Evolutionary conservation across 2,888 invertebrate species (phyloP).

Genomic region (Agrochola lota): DNA sequence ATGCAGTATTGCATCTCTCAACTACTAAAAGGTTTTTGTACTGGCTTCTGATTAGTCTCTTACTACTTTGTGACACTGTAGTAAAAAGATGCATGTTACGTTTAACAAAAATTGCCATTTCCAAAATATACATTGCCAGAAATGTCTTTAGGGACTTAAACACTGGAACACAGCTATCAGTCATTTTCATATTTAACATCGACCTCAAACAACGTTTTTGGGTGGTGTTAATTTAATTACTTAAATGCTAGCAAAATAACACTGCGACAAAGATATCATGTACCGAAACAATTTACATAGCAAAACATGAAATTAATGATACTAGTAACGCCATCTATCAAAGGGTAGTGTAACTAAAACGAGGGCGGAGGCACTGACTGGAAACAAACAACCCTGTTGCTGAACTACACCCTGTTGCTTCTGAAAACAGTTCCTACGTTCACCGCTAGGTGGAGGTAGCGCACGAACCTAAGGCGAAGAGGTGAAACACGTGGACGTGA

Average conservation of each 20-base stretch:
- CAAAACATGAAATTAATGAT: neutral
- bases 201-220: too few relatives aligned
- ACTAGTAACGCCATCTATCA: conserved; percentile 62
- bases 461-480: neutral
- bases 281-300: neutral
- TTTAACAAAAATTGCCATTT: too few relatives aligned
- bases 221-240: too few relatives aligned
- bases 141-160: too few relatives aligned
- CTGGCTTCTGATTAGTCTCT: too few relatives aligned
- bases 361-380: neutral
- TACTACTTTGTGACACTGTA: too few relatives aligned
- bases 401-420: conserved; percentile 33
- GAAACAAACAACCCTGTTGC: conserved; percentile 11
- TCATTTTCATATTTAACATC: too few relatives aligned
- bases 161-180: too few relatives aligned
- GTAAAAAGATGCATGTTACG: too few relatives aligned
- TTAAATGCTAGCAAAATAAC: neutral
- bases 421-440: conserved; percentile 30
- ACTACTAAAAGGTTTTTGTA: too few relatives aligned
- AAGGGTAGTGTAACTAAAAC: conserved; percentile 54
- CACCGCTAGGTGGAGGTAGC: conserved; percentile 52
- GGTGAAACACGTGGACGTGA: conserved; percentile 27
- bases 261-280: neutral
- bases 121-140: too few relatives aligned
- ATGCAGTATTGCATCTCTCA: too few relatives aligned